Percentiles rank a stretch among this genome's conserved stretches.
phyloP scores from a whole-genome alignment of 1,140 invertebrate genomes.

The Drosophila navojoa region DNA sequence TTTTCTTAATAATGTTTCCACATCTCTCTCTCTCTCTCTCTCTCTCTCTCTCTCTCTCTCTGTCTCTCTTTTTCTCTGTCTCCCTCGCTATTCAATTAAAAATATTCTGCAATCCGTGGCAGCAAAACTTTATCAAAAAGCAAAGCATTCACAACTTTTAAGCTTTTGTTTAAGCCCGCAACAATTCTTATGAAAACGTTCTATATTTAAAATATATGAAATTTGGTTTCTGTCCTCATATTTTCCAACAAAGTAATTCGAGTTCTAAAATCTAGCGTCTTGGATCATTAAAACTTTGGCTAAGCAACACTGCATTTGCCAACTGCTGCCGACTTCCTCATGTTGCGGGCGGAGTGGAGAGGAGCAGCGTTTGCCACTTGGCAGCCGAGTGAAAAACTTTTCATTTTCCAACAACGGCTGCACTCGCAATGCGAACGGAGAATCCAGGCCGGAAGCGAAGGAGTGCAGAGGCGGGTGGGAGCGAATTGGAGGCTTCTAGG shows the following conservation, averaged over 20 bases:
- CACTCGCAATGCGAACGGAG: slow-evolving; percentile 24
- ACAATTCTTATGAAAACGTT: neutral
- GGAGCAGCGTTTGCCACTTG: slow-evolving; percentile 51
- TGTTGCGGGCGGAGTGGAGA: neutral
- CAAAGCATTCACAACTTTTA: no score
- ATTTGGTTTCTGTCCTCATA: neutral
- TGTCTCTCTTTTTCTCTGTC: no score
- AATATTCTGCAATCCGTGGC: no score
- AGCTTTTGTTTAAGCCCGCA: neutral
- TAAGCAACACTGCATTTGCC: slow-evolving; percentile 42
- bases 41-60: no score
- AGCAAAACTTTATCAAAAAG: no score
- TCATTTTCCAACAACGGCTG: slow-evolving; percentile 55
- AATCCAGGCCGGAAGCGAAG: slow-evolving; percentile 14
- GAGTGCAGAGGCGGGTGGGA: neutral
- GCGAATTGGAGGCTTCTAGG: slow-evolving; percentile 16
- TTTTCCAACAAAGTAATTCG: slow-evolving; percentile 25
- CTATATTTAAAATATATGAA: neutral
- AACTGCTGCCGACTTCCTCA: slow-evolving; percentile 6
- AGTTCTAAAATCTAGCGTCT: slow-evolving; percentile 36
- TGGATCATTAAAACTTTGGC: slow-evolving; percentile 76
- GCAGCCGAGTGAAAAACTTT: slow-evolving; percentile 66
- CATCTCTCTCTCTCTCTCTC: no score
- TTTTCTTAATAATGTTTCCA: no score
- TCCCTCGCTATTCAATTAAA: no score